Conservation (phyloP, 2,113 vertebrate species). For the Elephas maximus region DNA sequence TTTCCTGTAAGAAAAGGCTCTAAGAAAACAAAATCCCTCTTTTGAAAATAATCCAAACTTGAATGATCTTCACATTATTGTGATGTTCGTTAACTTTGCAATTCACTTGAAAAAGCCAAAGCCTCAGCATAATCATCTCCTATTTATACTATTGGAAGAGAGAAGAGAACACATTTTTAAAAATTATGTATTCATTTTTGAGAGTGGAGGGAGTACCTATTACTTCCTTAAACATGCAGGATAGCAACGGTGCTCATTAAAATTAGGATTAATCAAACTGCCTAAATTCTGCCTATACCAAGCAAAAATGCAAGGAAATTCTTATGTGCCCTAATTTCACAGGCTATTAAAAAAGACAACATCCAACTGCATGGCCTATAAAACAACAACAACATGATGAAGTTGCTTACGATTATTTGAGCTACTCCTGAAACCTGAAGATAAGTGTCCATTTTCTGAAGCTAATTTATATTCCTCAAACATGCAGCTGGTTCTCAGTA, state of each 20-base stretch:
- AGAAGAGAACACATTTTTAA: not conserved
- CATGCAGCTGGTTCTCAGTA: fast-evolving
- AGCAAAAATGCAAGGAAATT: conserved; percentile 40
- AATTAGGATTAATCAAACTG: not conserved
- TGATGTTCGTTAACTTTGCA: not conserved
- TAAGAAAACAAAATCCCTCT: conserved; percentile 41
- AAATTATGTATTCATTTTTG: conserved; percentile 37
- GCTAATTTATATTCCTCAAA: not conserved
- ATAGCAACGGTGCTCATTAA: not conserved
- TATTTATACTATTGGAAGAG: not conserved
- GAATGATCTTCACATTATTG: no score
- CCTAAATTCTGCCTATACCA: conserved; percentile 22
- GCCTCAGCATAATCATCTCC: not conserved
- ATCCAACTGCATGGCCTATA: not conserved
- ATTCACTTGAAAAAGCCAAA: not conserved
- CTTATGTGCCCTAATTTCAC: conserved; percentile 19
- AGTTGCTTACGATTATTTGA: not conserved
- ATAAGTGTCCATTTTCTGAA: not conserved
- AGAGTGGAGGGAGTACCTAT: not conserved
- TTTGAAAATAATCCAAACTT: not conserved
- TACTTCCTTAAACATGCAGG: conserved; percentile 22
- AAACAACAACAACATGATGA: not conserved
- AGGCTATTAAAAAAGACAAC: not conserved
- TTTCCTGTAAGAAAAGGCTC: not conserved
- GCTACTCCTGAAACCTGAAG: not conserved